phyloP scores from a whole-genome alignment of 2,888 invertebrate species.

The Melipona bicolor region DNA sequence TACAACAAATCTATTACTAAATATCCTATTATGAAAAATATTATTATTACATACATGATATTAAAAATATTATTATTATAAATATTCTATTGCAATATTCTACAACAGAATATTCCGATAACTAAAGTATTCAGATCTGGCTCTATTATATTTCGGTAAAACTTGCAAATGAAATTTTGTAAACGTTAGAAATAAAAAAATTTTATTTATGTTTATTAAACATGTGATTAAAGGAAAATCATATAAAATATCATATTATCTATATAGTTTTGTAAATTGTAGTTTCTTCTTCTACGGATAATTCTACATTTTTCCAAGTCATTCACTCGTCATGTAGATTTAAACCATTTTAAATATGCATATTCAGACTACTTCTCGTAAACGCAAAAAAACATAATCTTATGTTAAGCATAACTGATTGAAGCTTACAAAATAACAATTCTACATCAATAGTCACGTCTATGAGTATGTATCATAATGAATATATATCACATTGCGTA shows the following conservation, averaged over 20 bases:
- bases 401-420: background rate
- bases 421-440: background rate
- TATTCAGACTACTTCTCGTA: background rate
- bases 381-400: background rate
- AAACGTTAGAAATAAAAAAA: background rate
- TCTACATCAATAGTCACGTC: background rate
- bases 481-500: too few species aligned
- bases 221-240: background rate
- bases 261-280: background rate
- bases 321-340: background rate
- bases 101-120: too few species aligned
- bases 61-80: too few species aligned
- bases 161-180: too few species aligned
- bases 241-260: background rate
- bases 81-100: too few species aligned
- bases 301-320: background rate
- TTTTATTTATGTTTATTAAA: background rate
- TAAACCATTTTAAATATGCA: background rate
- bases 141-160: too few species aligned
- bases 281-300: background rate
- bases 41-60: too few species aligned
- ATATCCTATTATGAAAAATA: too few species aligned
- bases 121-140: too few species aligned
- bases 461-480: too few species aligned
- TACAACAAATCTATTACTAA: too few species aligned